Base-by-base conservation (phyloP, 1,140 invertebrate genomes). In the Sitodiplosis mosellana region DNA sequence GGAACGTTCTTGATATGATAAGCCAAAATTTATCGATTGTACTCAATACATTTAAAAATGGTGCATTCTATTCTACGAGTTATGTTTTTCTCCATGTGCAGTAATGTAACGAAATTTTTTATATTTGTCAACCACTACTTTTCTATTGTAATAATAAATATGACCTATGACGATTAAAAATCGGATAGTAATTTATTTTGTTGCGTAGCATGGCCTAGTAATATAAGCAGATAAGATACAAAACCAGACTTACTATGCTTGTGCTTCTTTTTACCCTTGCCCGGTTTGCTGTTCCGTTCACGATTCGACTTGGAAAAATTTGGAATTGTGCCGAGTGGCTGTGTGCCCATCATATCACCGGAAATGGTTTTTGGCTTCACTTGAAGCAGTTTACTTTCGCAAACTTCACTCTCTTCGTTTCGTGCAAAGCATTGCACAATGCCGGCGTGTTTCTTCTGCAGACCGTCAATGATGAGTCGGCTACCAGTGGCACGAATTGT, bases 351-450 rank as follows among this genome's bases (percentile, higher is more conserved):
- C 42, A 45, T 55, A 17, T 67, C 66, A 20, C 72, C 73, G 5
- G 73, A 72, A 19, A 81, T 80, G 58, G 83, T 78, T 54, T 78
- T 75, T 0, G 86, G 83, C 48, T 77, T 75, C 0, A 90, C 85
- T 47, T 74, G 74, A 33, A 88, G 59, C 51, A 79, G 65, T 45
- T 74, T 74, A 12, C 67, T 71, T 44, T 69, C 67, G 59, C 71
- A 75, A 7, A 68, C 59, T 48, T 80, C 81, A 18, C 84, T 86
- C 12, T 87, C 70, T n/a, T 71, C 63, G 65, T 91, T 93, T 49
- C 74, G 78, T 0, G 84, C 87, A 54, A 92, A 84, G 60, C 87
- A 90, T 58, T 93, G 87, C 47, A 90, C 81, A 17, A 90, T 80
- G 1, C 90, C 89, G 1, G 84, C 83, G 57, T 91, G 84, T 2